These are phyloP conservation scores for Planococcus citri DNA, from an alignment of 1,140 invertebrate species.

Conservation along the genomic window DNA sequence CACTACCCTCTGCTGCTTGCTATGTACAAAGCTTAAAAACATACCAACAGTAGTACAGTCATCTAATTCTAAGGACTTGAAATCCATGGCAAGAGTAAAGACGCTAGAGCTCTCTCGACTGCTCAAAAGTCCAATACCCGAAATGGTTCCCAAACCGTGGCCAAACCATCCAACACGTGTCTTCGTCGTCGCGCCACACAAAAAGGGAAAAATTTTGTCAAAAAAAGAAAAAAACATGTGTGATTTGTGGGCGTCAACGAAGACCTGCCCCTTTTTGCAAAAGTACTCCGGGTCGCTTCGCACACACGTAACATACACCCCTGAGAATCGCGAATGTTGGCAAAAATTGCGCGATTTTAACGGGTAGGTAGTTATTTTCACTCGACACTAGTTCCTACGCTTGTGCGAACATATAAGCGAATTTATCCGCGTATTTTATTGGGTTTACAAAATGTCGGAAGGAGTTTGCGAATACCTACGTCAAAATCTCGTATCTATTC, in stretches of 20 bases:
- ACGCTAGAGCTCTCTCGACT: no score
- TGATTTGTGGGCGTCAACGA: not conserved
- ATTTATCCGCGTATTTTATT: not conserved
- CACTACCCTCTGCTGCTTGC: no score
- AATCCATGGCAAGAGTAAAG: no score
- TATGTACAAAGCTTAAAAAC: no score
- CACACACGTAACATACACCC: not conserved
- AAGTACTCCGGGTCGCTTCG: no score
- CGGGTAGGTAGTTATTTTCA: not conserved
- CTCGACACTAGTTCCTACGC: not conserved
- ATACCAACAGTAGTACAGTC: no score
- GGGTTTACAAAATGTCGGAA: not conserved
- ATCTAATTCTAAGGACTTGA: no score
- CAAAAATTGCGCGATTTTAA: not conserved
- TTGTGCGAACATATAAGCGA: not conserved
- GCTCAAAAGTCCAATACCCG: not conserved
- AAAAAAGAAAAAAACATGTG: not conserved
- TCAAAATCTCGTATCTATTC: not conserved
- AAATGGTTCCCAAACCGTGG: not conserved
- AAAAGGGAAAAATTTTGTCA: not conserved
- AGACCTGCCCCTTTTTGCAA: not conserved
- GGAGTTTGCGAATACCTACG: not conserved
- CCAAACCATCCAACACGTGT: not conserved
- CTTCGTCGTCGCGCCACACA: not conserved
- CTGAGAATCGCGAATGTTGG: not conserved